phyloP scores from a whole-genome alignment of 2,888 invertebrate species.

The Epicampocera succincta region DNA sequence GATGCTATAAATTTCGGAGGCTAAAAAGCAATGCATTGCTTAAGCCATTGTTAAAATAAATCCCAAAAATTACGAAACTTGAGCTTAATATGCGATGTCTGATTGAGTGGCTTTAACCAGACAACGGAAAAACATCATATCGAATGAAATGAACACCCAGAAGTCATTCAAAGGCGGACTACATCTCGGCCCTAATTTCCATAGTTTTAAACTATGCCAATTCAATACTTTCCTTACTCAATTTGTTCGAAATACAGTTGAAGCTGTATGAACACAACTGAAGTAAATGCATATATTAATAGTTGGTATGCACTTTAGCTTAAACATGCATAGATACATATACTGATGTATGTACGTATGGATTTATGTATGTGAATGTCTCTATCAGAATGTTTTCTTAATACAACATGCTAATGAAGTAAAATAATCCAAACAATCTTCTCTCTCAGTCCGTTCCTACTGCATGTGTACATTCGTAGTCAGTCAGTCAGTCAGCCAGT shows the following conservation, averaged over 20 bases:
- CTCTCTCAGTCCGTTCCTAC: slow-evolving; percentile 16
- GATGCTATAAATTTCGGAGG: too few relatives aligned
- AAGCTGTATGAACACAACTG: neutral
- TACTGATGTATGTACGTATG: neutral
- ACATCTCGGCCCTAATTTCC: too few relatives aligned
- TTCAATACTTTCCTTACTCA: slow-evolving; percentile 1
- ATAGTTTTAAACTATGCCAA: neutral
- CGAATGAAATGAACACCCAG: too few relatives aligned
- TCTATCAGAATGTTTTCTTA: neutral
- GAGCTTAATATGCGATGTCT: too few relatives aligned
- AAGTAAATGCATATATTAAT: slow-evolving; percentile 71
- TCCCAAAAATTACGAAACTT: too few relatives aligned
- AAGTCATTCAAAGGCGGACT: too few relatives aligned
- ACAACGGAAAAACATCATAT: too few relatives aligned
- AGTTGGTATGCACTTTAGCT: neutral
- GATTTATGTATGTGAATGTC: neutral
- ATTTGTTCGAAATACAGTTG: neutral
- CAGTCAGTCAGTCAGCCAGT: slow-evolving; percentile 5
- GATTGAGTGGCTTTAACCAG: too few relatives aligned
- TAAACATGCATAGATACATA: neutral
- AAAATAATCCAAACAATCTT: slow-evolving; percentile 58
- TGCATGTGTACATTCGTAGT: slow-evolving; percentile 16
- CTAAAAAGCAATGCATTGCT: too few relatives aligned
- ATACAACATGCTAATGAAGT: slow-evolving; percentile 64
- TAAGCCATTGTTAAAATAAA: too few relatives aligned